Conservation (phyloP, 37 sponge, comb jelly and placozoan species). For the Mnemiopsis leidyi region DNA sequence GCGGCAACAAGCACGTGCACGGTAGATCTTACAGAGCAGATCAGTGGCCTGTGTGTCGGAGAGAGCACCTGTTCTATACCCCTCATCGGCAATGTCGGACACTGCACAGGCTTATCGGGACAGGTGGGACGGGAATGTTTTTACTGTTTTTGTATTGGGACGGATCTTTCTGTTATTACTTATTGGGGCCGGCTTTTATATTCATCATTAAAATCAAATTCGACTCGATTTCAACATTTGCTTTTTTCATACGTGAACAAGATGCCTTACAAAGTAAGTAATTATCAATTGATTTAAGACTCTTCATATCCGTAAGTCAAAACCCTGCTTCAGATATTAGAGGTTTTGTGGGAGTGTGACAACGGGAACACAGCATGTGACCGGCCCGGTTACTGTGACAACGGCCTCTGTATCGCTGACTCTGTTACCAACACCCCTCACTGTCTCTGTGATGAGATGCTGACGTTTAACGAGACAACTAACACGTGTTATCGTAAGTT, state of each 20-base stretch:
- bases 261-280: too few species aligned
- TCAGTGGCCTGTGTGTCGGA: neutral
- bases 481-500: neutral
- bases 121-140: slow-evolving; percentile 10
- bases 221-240: too few species aligned
- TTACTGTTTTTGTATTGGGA: too few species aligned
- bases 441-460: slow-evolving; percentile 50
- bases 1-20: neutral
- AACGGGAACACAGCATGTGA: slow-evolving; percentile 53
- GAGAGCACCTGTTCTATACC: neutral
- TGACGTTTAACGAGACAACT: neutral
- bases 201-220: too few species aligned
- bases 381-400: neutral
- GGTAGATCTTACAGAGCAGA: neutral
- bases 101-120: neutral
- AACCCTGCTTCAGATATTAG: neutral
- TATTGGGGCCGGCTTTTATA: too few species aligned
- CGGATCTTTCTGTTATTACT: too few species aligned
- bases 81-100: neutral
- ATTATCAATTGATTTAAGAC: too few species aligned
- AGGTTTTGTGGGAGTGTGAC: slow-evolving; percentile 33
- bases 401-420: slow-evolving; percentile 39
- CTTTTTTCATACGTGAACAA: too few species aligned
- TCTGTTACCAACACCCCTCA: neutral
- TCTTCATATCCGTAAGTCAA: too few species aligned